These are phyloP conservation scores for Sphaeramia orbicularis DNA, from an alignment of 2,797 vertebrate species.

Conservation along the genomic window DNA sequence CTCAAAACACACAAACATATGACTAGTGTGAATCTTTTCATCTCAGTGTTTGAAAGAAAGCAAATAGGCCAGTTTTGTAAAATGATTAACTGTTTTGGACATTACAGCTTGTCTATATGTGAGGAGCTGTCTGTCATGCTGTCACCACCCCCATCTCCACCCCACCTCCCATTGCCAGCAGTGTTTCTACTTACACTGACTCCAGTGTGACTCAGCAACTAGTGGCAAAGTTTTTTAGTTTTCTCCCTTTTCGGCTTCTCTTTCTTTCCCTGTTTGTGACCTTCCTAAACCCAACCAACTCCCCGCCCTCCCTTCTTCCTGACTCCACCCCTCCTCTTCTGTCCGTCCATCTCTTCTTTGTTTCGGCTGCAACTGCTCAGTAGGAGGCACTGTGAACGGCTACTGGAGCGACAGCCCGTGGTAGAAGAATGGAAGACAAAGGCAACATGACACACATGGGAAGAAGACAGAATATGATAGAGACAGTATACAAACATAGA, in stretches of 20 bases:
- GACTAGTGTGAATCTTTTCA: background rate
- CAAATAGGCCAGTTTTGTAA: background rate
- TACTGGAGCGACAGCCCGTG: constrained; percentile 89
- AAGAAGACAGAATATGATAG: constrained; percentile 54
- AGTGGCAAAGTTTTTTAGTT: constrained; percentile 81
- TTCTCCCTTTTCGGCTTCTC: constrained; percentile 79
- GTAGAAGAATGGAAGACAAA: constrained; percentile 73
- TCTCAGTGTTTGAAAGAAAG: background rate
- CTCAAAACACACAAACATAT: background rate
- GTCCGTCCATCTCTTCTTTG: constrained; percentile 73
- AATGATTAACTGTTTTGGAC: constrained; percentile 17
- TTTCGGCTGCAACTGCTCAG: constrained; percentile 75
- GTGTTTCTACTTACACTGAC: constrained; percentile 61
- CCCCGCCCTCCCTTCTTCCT: constrained; percentile 26
- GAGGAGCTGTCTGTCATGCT: constrained; percentile 48
- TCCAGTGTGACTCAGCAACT: constrained; percentile 72
- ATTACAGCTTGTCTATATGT: constrained; percentile 45
- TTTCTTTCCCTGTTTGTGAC: constrained; percentile 78
- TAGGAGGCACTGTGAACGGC: constrained; percentile 85
- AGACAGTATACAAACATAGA: constrained; percentile 55
- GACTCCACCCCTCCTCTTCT: constrained; percentile 26
- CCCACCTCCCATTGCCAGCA: constrained; percentile 35
- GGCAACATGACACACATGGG: constrained; percentile 32
- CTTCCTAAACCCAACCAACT: constrained; percentile 22
- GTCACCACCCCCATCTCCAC: constrained; percentile 14